Evolutionary conservation across 2,797 vertebrate genomes (phyloP), one percentile per base, ranked within the genome.

Genomic region (Megaceryle alcyon): DNA sequence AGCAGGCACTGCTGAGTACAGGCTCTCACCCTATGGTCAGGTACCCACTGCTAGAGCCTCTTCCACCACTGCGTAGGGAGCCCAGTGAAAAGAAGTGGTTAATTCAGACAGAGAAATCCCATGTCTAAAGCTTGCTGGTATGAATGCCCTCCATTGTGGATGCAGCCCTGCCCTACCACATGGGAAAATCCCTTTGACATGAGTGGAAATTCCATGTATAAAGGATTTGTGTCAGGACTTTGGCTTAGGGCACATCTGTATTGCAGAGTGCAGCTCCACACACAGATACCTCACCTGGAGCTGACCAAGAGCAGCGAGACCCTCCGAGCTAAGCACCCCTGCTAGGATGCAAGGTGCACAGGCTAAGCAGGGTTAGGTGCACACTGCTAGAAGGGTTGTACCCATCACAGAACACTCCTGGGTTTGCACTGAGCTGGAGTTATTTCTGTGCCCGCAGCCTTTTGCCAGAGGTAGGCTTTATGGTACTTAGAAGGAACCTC

Each of bases 181-280:
- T 51, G 77, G 82, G 91, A 95, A 97, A 97, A 82, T 84, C 90
- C 91, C 87, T 77, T 60, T 46, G 91, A 56, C 46, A 59, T 6
- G n/a, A 72, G 35, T 94, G 85, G 96, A 73, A 96, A 90, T 91
- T 60, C 73, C 88, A 80, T 3, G 10, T 41, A 3, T 10, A 9
- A 69, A 79, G 51, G 25, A 13, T 26, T 83, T 69, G 76, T 26
- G 66, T 39, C 60, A 86, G 49, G 26, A 49, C 65, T 79, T 81
- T 13, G 41, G 5, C 59, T 22, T 26, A 25, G 41, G 82, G 18
- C 65, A 26, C 0, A 2, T 54, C 61, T 54, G 0, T 13, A 17
- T 5, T 4, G 61, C 72, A 49, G 59, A 64, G 43, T 2, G 43
- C 4, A 3, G 48, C 56, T 82, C 68, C 21, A 2, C 2, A 9